Evolutionary conservation across 2,888 invertebrate genomes (phyloP).

Genomic region (Rhingia campestris): DNA sequence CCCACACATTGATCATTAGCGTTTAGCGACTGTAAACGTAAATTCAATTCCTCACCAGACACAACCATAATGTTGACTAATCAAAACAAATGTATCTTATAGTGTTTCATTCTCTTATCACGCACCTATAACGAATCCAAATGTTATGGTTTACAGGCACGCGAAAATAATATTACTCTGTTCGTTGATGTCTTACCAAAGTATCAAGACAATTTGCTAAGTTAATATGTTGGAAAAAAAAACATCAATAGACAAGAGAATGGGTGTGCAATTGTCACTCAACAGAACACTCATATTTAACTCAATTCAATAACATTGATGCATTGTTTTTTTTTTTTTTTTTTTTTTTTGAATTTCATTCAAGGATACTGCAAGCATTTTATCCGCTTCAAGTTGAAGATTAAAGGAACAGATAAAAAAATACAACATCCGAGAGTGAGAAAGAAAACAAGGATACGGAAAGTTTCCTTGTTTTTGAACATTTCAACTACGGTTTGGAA

Average conservation of each 20-base stretch:
- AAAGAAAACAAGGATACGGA: constrained; percentile 28
- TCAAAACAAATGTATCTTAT: constrained; percentile 66
- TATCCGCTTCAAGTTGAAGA: constrained; percentile 28
- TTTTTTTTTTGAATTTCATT: constrained; percentile 50
- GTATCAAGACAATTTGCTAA: constrained; percentile 53
- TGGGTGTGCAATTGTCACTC: neutral
- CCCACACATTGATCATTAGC: constrained; percentile 52
- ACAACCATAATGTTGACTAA: constrained; percentile 43
- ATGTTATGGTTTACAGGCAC: constrained; percentile 58
- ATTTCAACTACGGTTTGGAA: constrained; percentile 25
- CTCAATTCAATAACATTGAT: constrained; percentile 64
- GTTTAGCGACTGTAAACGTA: constrained; percentile 42
- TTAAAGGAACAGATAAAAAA: constrained; percentile 31
- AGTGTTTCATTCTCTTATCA: constrained; percentile 57
- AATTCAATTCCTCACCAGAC: constrained; percentile 47
- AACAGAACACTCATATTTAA: constrained; percentile 34
- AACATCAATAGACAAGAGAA: neutral
- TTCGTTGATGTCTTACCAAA: constrained; percentile 55
- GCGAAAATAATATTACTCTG: constrained; percentile 59
- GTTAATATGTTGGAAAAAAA: constrained; percentile 38
- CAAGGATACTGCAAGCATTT: constrained; percentile 29
- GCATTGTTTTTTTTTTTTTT: neutral
- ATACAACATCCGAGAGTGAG: constrained; percentile 23
- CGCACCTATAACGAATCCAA: constrained; percentile 40
- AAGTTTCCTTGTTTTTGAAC: constrained; percentile 53